These are phyloP conservation scores for Indicator maculatus DNA, from an alignment of 2,113 vertebrate species.

Conservation along the genomic window DNA sequence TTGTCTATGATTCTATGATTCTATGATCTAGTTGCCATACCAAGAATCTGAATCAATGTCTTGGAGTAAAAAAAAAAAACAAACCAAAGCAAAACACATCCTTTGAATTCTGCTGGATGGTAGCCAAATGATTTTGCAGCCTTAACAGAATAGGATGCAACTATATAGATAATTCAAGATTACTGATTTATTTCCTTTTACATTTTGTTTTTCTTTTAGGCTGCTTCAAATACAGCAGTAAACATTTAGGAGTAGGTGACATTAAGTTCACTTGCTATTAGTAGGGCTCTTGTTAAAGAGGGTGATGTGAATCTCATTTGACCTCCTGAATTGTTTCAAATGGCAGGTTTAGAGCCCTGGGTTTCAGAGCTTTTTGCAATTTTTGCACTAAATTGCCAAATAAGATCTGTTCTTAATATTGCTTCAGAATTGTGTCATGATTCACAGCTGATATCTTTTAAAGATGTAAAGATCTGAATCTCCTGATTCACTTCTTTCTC, in stretches of 20 bases:
- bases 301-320: background rate
- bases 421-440: background rate
- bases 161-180: background rate
- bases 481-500: background rate
- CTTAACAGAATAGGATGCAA: background rate
- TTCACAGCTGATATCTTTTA: conserved; percentile 33
- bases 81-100: background rate
- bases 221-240: background rate
- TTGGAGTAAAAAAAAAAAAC: background rate
- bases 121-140: background rate
- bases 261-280: background rate
- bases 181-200: background rate
- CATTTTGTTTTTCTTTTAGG: background rate
- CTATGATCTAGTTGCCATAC: background rate
- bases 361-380: background rate
- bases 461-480: background rate
- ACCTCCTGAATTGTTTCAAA: background rate
- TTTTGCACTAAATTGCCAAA: background rate
- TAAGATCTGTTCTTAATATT: background rate
- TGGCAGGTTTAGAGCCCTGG: background rate
- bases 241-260: background rate
- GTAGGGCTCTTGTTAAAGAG: background rate
- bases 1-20: too few species aligned
- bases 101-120: background rate
- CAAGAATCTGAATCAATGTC: background rate